These are phyloP conservation scores for Forbesichthys agassizii DNA, from an alignment of 2,113 vertebrate species.

Conservation along the genomic window DNA sequence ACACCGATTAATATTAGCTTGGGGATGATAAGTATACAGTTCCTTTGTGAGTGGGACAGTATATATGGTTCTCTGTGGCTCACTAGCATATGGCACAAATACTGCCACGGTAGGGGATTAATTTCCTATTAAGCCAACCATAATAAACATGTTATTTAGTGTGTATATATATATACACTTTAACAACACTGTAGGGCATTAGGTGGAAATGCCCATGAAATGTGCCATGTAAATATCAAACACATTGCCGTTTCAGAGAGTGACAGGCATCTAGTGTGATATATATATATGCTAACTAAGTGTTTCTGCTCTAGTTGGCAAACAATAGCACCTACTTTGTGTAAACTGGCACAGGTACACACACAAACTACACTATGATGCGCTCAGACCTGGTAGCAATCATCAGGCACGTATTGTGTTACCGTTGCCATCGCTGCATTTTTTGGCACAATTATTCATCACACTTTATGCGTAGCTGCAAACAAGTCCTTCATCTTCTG, in stretches of 20 bases:
- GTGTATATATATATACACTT: not conserved
- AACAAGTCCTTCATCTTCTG: not conserved
- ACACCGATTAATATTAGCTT: constrained; percentile 30
- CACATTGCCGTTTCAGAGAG: constrained; percentile 1
- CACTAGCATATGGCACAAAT: not conserved
- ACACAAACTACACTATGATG: not conserved
- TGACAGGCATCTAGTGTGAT: not conserved
- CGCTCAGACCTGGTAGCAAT: not conserved
- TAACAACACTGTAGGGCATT: no score
- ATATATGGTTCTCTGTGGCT: constrained; percentile 25
- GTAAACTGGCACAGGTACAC: not conserved
- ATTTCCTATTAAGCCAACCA: constrained; percentile 11
- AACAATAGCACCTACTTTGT: not conserved
- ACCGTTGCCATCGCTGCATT: no score
- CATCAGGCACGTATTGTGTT: not conserved
- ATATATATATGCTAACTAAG: not conserved
- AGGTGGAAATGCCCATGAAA: no score
- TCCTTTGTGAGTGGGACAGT: constrained; percentile 4
- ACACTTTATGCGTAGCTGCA: not conserved
- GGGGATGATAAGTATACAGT: constrained; percentile 11
- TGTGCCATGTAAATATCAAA: not conserved
- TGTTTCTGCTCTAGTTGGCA: not conserved
- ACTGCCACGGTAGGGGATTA: constrained; percentile 5
- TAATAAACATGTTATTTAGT: not conserved
- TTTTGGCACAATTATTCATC: not conserved